Evolutionary conservation across 2,113 vertebrate species (phyloP).

Genomic region (Onychostruthus taczanowskii): DNA sequence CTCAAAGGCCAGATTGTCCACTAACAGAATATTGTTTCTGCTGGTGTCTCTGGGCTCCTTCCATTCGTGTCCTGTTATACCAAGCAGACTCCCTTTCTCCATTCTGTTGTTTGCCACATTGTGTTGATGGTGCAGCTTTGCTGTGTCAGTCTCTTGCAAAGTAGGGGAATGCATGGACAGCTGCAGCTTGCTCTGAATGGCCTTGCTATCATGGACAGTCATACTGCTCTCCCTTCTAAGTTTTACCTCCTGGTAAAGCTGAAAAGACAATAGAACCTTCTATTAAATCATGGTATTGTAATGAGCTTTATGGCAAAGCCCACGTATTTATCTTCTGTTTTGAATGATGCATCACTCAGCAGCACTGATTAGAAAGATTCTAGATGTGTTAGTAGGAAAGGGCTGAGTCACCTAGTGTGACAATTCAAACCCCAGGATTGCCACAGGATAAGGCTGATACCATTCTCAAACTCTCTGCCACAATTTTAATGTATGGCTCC

Average conservation of each 20-base stretch:
- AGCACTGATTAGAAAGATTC: neutral
- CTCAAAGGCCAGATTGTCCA: conserved; percentile 36
- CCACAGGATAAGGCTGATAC: neutral
- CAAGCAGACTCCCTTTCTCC: conserved; percentile 17
- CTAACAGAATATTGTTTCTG: conserved; percentile 12
- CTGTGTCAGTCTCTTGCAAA: conserved; percentile 66
- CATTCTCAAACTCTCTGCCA: neutral
- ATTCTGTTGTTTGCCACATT: conserved; percentile 54
- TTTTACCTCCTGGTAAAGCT: conserved; percentile 94
- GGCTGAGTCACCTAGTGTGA: neutral
- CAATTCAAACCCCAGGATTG: neutral
- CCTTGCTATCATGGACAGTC: conserved; percentile 59
- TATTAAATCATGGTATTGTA: neutral
- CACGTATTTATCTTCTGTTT: neutral
- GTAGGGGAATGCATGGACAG: conserved; percentile 71
- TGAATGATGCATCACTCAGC: neutral
- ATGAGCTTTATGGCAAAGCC: neutral
- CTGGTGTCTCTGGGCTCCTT: conserved; percentile 31
- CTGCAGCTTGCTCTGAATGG: conserved; percentile 60
- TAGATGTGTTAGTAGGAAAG: neutral
- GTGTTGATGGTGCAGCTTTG: conserved; percentile 58
- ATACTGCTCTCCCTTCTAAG: conserved; percentile 78
- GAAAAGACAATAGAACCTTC: conserved; percentile 21
- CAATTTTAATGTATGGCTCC: neutral
- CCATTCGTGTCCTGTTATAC: neutral